These are phyloP conservation scores for Apotomis turbidana DNA, from an alignment of 2,888 invertebrate species.

Conservation along the genomic window DNA sequence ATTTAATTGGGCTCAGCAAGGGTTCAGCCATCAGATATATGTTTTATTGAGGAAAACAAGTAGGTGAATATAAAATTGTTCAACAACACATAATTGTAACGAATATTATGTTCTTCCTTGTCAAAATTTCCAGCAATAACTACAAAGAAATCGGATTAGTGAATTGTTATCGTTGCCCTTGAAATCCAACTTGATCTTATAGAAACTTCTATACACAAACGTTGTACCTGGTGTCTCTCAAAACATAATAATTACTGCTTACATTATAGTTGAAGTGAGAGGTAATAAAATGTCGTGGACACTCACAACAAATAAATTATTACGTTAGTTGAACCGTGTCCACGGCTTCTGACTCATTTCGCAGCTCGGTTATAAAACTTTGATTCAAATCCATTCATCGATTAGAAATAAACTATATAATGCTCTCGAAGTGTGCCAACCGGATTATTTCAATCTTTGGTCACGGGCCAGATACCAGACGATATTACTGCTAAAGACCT, in stretches of 20 bases:
- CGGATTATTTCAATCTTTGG: conserved; percentile 48
- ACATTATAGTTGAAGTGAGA: neutral
- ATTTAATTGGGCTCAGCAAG: too few relatives aligned
- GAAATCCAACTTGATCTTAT: too few relatives aligned
- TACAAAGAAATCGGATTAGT: too few relatives aligned
- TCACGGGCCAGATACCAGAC: conserved; percentile 49
- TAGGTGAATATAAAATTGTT: too few relatives aligned
- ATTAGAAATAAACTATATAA: conserved; percentile 37
- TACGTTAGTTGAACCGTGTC: conserved; percentile 19
- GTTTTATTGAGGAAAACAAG: conserved; percentile 7
- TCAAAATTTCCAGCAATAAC: too few relatives aligned
- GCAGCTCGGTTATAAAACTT: conserved; percentile 34
- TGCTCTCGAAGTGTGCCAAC: conserved; percentile 40
- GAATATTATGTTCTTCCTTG: too few relatives aligned
- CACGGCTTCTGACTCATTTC: conserved; percentile 21
- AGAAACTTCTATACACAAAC: too few relatives aligned
- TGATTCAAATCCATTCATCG: conserved; percentile 32
- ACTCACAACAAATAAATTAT: conserved; percentile 25
- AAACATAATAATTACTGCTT: too few relatives aligned
- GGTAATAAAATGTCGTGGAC: neutral
- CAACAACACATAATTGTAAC: too few relatives aligned
- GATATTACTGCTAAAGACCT: conserved; percentile 40
- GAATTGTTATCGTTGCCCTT: too few relatives aligned
- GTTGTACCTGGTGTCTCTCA: too few relatives aligned
- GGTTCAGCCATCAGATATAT: neutral